Evolutionary conservation across 2,888 invertebrate genomes (phyloP), one percentile per base, ranked within the genome.

Genomic region (Micoletzkya japonica): DNA sequence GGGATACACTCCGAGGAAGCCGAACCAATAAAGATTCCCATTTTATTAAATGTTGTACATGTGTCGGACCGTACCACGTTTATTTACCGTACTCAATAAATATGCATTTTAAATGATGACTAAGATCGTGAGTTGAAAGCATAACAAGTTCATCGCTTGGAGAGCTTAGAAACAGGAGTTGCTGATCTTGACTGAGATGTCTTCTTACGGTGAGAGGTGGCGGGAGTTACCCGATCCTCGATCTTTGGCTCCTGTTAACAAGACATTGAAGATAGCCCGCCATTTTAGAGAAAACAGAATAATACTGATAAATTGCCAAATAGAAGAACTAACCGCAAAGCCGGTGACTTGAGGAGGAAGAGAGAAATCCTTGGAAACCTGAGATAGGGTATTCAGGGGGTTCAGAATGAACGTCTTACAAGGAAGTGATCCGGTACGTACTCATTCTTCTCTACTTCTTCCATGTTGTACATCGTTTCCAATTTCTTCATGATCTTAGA

Each of bases 1-100:
- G 4, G 36, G 76, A 66, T 72, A 64, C 61, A 77, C 77, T 10
- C 77, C 77, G n/a, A 71, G 76, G 71, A 72, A 76, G 63, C n/a
- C n/a, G n/a, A n/a, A n/a, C n/a, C n/a, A n/a, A n/a, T n/a, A n/a
- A n/a, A n/a, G n/a, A n/a, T 44, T 44, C 20, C 44, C 20, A 14
- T 44, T 44, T 14, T 14, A 14, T 44, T 44, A 44, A 44, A 14
- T 44, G 44, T 44, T 44, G 44, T 44, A 44, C 10, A 44, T 44
- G 20, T 20, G 44, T 10, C 20, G 20, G 10, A 14, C 20, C 20
- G 20, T 14, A 44, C 10, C 20, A 44, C 44, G 10, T 44, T 44
- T 44, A 20, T 14, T 44, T 10, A 44, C 44, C 20, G 10, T 44
- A 44, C 20, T 44, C 44, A 44, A 10, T 20, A 44, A n/a, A n/a